These are phyloP conservation scores for Cryptotermes secundus DNA, from an alignment of 1,140 invertebrate genomes.

Conservation along the genomic window DNA sequence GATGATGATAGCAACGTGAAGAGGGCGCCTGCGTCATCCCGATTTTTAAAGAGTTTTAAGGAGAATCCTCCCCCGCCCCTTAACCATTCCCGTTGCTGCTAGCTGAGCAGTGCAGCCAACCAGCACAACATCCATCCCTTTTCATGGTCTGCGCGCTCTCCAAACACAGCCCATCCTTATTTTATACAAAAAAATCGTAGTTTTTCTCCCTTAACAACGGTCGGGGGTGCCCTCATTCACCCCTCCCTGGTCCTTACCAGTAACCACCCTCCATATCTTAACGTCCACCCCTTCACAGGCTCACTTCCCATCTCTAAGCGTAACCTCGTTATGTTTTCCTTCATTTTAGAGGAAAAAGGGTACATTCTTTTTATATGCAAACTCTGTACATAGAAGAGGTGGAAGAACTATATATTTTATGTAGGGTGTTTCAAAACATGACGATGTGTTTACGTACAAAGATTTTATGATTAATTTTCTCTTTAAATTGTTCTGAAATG, in stretches of 20 bases:
- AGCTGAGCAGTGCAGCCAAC: background rate
- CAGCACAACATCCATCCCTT: background rate
- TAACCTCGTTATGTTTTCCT: conserved; percentile 16
- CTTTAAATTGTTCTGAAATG: too few relatives aligned
- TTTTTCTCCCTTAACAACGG: background rate
- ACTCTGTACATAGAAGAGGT: background rate
- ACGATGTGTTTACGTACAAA: too few relatives aligned
- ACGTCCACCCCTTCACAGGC: background rate
- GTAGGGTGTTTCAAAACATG: background rate
- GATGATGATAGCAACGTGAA: background rate
- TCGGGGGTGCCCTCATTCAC: background rate
- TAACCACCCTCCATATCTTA: background rate
- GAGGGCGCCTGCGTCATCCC: background rate
- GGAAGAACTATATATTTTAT: background rate
- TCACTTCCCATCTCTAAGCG: background rate
- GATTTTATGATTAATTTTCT: too few relatives aligned
- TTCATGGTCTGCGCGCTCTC: background rate
- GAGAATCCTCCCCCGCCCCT: background rate
- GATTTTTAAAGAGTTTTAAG: conserved; percentile 16
- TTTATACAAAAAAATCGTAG: background rate
- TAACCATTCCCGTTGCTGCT: background rate
- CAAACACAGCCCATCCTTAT: conserved; percentile 2
- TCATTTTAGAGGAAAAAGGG: conserved; percentile 9
- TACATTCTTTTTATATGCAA: conserved; percentile 8
- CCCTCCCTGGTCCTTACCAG: background rate